Percentiles rank a stretch among this genome's conserved stretches.
Conservation (phyloP, 2,797 vertebrate genomes). For the Cuniculus paca region DNA sequence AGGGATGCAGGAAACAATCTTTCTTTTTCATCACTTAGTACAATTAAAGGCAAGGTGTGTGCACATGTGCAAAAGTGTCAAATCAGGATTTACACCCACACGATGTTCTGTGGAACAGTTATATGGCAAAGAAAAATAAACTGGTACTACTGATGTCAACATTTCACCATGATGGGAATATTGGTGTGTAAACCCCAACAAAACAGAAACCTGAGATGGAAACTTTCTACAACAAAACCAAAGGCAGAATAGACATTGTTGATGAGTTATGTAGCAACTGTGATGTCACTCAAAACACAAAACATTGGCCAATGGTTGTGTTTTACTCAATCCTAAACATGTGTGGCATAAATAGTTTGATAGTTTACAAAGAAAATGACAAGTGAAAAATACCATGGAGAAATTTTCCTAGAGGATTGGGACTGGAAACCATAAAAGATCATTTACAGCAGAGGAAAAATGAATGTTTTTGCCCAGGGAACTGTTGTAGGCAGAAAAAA, state of each 20-base stretch:
- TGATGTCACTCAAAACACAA: neutral
- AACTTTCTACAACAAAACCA: neutral
- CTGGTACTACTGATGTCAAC: neutral
- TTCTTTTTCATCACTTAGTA: neutral
- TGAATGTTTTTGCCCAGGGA: neutral
- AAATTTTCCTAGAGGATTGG: neutral
- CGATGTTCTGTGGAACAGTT: neutral
- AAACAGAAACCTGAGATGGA: neutral
- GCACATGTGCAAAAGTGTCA: neutral
- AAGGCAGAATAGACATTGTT: neutral
- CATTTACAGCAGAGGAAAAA: neutral
- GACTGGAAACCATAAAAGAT: neutral
- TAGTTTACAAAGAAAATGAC: neutral
- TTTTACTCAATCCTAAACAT: neutral
- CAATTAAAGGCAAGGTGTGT: neutral
- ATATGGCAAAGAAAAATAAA: neutral
- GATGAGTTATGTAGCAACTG: neutral
- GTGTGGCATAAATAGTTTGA: neutral
- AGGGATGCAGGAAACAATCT: neutral
- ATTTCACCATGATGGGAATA: neutral
- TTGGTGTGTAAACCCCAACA: neutral
- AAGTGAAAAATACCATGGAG: neutral
- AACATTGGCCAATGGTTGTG: neutral
- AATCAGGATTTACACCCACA: neutral
- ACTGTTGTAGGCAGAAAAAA: neutral